phyloP scores from a whole-genome alignment of 2,888 invertebrate species.

The Nomada hirtipes region DNA sequence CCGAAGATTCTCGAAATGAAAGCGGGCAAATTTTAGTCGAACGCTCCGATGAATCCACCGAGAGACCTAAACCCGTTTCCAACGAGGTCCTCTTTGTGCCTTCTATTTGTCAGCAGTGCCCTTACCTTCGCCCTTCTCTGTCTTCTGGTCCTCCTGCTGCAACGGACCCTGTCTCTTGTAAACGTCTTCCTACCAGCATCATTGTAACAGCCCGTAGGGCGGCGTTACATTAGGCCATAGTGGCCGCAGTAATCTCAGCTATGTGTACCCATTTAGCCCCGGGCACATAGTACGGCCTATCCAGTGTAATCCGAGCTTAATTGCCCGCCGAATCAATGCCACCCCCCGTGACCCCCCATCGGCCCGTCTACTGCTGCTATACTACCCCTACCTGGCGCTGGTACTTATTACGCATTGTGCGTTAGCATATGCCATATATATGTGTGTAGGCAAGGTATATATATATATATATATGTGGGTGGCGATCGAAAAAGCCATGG shows the following conservation, averaged over 20 bases:
- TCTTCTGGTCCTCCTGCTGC: not conserved
- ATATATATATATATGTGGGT: constrained; percentile 6
- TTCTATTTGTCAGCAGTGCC: not conserved
- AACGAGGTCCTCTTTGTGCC: not conserved
- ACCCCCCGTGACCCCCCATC: constrained; percentile 58
- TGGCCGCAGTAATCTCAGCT: constrained; percentile 81
- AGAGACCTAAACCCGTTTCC: not conserved
- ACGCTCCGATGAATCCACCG: not conserved
- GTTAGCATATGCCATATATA: not conserved
- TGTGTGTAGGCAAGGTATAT: too few species aligned
- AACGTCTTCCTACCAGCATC: constrained; percentile 70
- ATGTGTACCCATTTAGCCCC: constrained; percentile 82
- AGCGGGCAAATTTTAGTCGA: not conserved
- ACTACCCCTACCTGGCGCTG: constrained; percentile 31
- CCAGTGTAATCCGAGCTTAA: constrained; percentile 80
- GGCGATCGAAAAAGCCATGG: constrained; percentile 2
- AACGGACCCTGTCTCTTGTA: constrained; percentile 49
- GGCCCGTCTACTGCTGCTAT: constrained; percentile 13
- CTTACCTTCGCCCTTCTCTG: not conserved
- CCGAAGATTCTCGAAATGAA: constrained; percentile 28
- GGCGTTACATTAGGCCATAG: constrained; percentile 78
- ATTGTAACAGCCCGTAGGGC: constrained; percentile 73
- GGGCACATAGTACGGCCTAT: constrained; percentile 76
- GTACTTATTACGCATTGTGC: constrained; percentile 69
- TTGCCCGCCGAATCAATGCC: constrained; percentile 81